Percentiles rank a stretch among this genome's conserved stretches.
Conservation (phyloP, 2,888 invertebrate genomes). For the Rotaria magnacalcarata region DNA sequence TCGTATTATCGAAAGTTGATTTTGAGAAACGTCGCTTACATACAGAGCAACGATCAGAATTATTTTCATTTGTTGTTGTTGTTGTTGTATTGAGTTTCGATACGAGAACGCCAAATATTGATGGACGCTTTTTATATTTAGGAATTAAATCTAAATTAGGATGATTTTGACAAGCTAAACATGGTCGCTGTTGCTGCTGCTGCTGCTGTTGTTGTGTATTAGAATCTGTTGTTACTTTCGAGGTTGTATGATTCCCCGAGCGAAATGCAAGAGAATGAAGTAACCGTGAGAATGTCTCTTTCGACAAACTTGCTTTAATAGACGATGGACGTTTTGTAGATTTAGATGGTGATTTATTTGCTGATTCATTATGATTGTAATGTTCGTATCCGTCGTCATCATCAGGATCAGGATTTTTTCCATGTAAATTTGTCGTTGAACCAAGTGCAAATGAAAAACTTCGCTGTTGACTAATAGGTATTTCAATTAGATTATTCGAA, state of each 20-base stretch:
- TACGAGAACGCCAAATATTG: conserved; percentile 27
- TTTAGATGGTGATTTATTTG: too few relatives aligned
- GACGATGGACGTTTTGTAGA: background rate
- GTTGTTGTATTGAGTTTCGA: background rate
- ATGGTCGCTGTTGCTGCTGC: background rate
- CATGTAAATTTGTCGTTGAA: conserved; percentile 6
- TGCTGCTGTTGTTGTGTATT: background rate
- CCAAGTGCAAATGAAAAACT: conserved; percentile 33
- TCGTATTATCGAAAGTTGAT: conserved; percentile 10
- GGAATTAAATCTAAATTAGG: conserved; percentile 12
- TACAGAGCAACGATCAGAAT: background rate
- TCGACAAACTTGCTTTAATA: background rate
- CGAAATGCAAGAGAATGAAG: conserved; percentile 21
- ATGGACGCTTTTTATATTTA: conserved; percentile 33
- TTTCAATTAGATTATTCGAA: background rate
- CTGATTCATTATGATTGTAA: background rate
- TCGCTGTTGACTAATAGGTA: background rate
- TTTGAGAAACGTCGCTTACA: conserved; percentile 12
- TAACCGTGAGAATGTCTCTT: conserved; percentile 33
- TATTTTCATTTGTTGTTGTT: background rate
- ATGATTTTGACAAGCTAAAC: conserved; percentile 29
- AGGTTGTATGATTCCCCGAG: background rate
- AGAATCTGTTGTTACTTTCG: background rate
- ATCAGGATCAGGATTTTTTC: background rate
- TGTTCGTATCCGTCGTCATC: background rate